Conservation (phyloP, 2,797 vertebrate genomes). For the Mycteria americana region DNA sequence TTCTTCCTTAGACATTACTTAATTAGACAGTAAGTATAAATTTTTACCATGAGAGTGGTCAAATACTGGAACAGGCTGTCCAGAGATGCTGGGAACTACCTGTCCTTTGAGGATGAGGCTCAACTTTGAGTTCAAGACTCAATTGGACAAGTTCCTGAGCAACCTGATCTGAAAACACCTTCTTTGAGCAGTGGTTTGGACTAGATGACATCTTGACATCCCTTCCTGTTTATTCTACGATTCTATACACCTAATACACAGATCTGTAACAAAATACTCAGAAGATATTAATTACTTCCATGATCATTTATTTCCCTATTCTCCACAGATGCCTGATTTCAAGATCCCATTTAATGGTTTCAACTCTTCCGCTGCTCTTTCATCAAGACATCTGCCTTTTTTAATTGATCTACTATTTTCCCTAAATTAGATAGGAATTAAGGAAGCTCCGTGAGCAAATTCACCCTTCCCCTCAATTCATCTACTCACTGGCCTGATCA, state of each 20-base stretch:
- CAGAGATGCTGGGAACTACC: neutral
- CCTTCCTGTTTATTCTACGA: neutral
- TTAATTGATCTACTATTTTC: neutral
- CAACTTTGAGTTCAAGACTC: neutral
- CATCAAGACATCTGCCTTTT: neutral
- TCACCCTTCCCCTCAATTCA: neutral
- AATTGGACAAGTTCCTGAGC: neutral
- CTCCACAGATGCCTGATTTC: neutral
- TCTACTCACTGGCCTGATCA: neutral
- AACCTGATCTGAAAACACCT: neutral
- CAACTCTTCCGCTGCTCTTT: neutral
- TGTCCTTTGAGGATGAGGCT: neutral
- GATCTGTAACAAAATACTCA: neutral
- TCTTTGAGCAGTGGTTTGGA: neutral
- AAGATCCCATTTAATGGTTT: neutral
- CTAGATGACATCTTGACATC: neutral
- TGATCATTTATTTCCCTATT: neutral
- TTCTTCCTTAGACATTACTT: neutral
- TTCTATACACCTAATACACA: neutral
- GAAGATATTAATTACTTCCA: neutral
- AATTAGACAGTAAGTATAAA: neutral
- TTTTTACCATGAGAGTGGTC: neutral
- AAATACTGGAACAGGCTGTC: neutral
- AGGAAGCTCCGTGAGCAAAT: neutral
- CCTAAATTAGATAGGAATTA: neutral